Conservation (phyloP, 2,797 vertebrate genomes). For the Argya squamiceps region DNA sequence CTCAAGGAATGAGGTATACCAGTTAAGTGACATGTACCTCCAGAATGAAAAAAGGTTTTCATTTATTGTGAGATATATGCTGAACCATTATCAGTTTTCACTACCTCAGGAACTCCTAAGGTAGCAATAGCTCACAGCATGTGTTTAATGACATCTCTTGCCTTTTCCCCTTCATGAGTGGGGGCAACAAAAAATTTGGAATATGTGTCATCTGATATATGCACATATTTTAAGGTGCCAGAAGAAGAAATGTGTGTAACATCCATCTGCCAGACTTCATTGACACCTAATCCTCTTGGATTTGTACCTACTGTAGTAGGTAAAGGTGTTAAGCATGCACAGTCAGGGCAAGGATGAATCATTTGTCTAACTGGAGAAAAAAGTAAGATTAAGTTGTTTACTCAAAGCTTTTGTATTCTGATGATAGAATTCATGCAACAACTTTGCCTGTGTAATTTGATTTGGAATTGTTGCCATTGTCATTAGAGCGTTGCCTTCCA, state of each 20-base stretch:
- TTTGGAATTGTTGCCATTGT: background rate
- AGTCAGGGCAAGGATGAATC: background rate
- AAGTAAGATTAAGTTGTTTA: background rate
- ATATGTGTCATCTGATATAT: background rate
- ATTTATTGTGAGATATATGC: background rate
- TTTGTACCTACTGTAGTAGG: background rate
- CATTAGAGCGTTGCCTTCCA: background rate
- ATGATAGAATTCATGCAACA: background rate
- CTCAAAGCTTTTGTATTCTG: background rate
- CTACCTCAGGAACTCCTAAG: background rate
- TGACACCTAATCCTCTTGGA: background rate
- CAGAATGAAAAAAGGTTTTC: background rate
- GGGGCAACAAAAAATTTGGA: background rate
- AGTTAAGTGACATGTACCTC: accelerated
- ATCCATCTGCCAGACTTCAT: background rate
- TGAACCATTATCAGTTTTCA: background rate
- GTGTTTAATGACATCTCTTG: background rate
- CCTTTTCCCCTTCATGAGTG: background rate
- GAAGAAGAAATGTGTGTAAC: background rate
- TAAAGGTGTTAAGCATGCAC: background rate
- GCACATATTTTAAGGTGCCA: background rate
- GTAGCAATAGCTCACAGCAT: background rate
- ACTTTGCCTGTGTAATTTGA: background rate
- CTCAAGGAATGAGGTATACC: background rate
- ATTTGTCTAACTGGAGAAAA: background rate